Percentiles rank a stretch among this genome's conserved stretches.
Conservation (phyloP, 1,140 invertebrate genomes). For the Temnothorax longispinosus region DNA sequence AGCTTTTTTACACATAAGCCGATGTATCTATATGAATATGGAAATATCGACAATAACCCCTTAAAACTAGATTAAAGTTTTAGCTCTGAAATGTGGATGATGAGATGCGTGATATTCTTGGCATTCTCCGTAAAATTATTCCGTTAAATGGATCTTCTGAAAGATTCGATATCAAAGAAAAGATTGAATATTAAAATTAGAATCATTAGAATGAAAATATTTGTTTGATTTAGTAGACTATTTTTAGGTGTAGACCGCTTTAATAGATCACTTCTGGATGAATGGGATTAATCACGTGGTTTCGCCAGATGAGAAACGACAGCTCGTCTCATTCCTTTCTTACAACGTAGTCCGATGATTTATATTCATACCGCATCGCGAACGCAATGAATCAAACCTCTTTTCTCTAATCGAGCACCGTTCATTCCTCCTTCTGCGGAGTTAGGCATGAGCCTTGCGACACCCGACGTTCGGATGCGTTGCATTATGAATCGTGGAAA, state of each 20-base stretch:
- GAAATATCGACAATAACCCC: background rate
- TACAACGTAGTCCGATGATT: background rate
- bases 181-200: background rate
- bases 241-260: background rate
- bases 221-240: background rate
- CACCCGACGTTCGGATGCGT: background rate
- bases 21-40: background rate
- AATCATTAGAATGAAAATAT: background rate
- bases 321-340: background rate
- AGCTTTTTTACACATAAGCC: slow-evolving; percentile 13
- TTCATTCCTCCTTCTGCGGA: background rate
- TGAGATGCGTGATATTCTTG: background rate
- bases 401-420: slow-evolving; percentile 14
- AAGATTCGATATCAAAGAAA: background rate
- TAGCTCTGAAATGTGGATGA: background rate
- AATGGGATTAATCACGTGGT: background rate
- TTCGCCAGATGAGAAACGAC: background rate
- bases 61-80: slow-evolving; percentile 31
- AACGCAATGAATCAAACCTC: slow-evolving; percentile 29
- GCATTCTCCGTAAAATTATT: background rate
- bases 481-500: slow-evolving; percentile 23
- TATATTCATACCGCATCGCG: slow-evolving; percentile 1
- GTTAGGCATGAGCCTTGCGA: background rate
- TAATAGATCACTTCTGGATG: background rate
- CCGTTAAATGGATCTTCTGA: background rate